Evolutionary conservation across 2,113 vertebrate genomes (phyloP), one percentile per base, ranked within the genome.

Genomic region (Dromiciops gliroides): DNA sequence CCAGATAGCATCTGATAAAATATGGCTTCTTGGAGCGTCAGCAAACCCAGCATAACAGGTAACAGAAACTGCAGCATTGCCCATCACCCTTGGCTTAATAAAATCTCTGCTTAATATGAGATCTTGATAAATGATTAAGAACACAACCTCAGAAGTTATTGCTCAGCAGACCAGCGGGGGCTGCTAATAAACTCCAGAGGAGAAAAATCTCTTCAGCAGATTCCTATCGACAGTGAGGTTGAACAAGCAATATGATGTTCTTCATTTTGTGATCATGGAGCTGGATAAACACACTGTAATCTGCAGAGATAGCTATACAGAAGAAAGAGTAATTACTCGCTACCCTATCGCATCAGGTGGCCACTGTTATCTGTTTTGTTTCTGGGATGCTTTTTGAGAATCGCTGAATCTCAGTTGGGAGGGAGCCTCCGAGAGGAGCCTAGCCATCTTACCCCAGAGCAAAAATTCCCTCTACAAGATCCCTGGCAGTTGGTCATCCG

Each of bases 41-140:
- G 93, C 90, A 94, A 52, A 0, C 1, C 48, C 3, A 8, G 16
- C 48, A 44, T 14, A 50, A 93, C 95, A 97, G 94, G 90, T 50
- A 0, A 92, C 0, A 90, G 90, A 94, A 91, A 94, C 92, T 11
- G 50, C 37, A 9, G 51, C 51, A 23, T 14, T 90, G 97, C 93
- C 95, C 94, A 83, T 88, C 92, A 89, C 0, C 4, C 0, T 90
- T 2, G 37, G 88, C 93, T 97, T 93, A 96, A 97, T 97, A 96
- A 98, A 95, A 93, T 48, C 92, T 22, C 12, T 6, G 90, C 95
- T 90, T 53, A 9, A 67, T 3, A 37, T 0, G 47, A 94, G 67
- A 50, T 83, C 48, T 75, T 51, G 9, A 89, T n/a, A 50, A 83
- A 56, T 4, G 90, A 91, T 88, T 1, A 26, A 89, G 95, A 93